phyloP scores from a whole-genome alignment of 1,140 invertebrate genomes.

The Oscheius sp. region DNA sequence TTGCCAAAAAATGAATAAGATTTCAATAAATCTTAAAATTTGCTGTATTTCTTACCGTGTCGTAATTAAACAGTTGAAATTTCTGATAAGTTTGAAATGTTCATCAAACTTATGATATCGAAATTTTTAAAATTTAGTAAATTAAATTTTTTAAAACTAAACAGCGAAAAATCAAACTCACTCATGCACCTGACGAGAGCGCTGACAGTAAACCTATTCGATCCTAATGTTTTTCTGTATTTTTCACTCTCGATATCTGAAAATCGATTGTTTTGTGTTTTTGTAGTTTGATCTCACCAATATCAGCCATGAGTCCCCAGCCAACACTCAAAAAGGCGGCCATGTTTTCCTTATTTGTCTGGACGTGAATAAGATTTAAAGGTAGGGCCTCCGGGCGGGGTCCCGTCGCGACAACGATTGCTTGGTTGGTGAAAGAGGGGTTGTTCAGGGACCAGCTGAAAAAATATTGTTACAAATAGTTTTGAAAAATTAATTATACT shows the following conservation, averaged over 20 bases:
- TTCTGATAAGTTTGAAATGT: not conserved
- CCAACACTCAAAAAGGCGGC: constrained; percentile 48
- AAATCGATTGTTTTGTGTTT: constrained; percentile 24
- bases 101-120: constrained; percentile 9
- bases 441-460: constrained; percentile 35
- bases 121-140: not conserved
- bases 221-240: constrained; percentile 44
- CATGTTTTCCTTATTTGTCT: constrained; percentile 35
- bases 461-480: not conserved
- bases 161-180: constrained; percentile 18
- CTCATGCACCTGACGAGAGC: constrained; percentile 39
- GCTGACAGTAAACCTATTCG: constrained; percentile 38
- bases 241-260: constrained; percentile 51
- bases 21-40: not conserved
- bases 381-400: constrained; percentile 12
- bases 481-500: not conserved
- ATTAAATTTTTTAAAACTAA: not conserved
- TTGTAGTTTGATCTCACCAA: constrained; percentile 29
- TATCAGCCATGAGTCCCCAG: constrained; percentile 52
- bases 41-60: not conserved
- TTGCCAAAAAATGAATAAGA: not conserved
- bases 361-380: constrained; percentile 42
- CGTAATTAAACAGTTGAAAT: too few species aligned
- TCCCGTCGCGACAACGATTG: constrained; percentile 34
- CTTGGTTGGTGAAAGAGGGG: constrained; percentile 33